Evolutionary conservation across 2,888 invertebrate species (phyloP), one percentile per base, ranked within the genome.

Genomic region (Yponomeuta sedellus): DNA sequence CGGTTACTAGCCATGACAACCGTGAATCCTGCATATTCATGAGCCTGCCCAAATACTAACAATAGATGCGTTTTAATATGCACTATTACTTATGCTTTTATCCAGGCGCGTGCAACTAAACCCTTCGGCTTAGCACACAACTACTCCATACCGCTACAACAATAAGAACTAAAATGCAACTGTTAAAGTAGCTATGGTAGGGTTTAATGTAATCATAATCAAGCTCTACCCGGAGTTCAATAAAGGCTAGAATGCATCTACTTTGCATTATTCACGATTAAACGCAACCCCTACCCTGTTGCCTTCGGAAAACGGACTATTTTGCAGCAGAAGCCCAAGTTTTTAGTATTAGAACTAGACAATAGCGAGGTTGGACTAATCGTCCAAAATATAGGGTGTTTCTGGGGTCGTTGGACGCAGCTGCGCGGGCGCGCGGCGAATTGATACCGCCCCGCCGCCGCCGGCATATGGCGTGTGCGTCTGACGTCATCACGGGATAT

Each of bases 391-490:
- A 82, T 80, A 72, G 86, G 87, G 87, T 80, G 80, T 70, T 69
- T 81, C 77, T 73, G 80, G 86, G 88, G 86, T 84, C 85, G 84
- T 76, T 79, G 85, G 71, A 75, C 84, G 87, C 89, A 52, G 44
- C 44, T 89, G 89, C 85, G 83, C 82, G 78, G 80, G 76, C 81
- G 85, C 83, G 82, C 77, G 86, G 88, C 86, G 79, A 88, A 85
- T 87, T 88, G 89, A 89, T 89, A 88, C 22, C 66, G 20, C 61
- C 40, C 61, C 75, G 77, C 74, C 74, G 73, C 72, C 73, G 77
- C 79, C 79, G 79, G 81, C 64, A 64, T 78, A 81, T 80, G 80
- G 72, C 76, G 74, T 74, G 76, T 67, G 68, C 80, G 79, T 71
- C 67, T 76, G 76, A 75, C 81, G 81, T 80, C 86, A 82, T 77